These are phyloP conservation scores for Ammodytes marinus DNA, from an alignment of 2,113 vertebrate genomes.

Conservation along the genomic window DNA sequence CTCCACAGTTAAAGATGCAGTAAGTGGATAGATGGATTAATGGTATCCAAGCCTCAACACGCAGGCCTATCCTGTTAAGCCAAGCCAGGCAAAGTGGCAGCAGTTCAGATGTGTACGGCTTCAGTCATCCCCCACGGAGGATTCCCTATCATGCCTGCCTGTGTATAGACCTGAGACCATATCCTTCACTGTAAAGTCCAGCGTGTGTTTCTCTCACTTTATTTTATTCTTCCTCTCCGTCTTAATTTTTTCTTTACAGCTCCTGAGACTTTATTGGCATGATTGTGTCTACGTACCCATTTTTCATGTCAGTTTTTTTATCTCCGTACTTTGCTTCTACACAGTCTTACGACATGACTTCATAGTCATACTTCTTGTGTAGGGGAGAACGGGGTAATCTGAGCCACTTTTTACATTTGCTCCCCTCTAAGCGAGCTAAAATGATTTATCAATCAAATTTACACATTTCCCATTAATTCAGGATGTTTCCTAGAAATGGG, in stretches of 20 bases:
- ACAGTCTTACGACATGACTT: background rate
- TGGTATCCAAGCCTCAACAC: slow-evolving; percentile 61
- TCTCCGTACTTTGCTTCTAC: background rate
- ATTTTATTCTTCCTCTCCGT: background rate
- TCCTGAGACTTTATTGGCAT: background rate
- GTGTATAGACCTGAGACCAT: background rate
- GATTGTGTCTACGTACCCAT: background rate
- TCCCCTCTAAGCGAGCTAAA: too few relatives aligned
- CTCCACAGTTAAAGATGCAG: slow-evolving; percentile 68
- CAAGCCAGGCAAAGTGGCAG: slow-evolving; percentile 18
- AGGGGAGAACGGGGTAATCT: too few relatives aligned
- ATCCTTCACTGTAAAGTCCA: slow-evolving; percentile 7
- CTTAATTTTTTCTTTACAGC: background rate
- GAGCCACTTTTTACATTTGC: too few relatives aligned
- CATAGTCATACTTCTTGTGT: background rate
- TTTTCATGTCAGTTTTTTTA: background rate
- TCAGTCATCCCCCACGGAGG: slow-evolving; percentile 37
- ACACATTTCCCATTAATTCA: too few relatives aligned
- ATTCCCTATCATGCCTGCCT: slow-evolving; percentile 29
- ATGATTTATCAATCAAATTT: too few relatives aligned
- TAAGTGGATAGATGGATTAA: slow-evolving; percentile 78
- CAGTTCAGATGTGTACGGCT: slow-evolving; percentile 35
- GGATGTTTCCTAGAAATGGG: too few relatives aligned
- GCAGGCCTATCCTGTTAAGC: slow-evolving; percentile 73
- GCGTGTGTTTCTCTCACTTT: background rate